A percentile compares a stretch with the other conserved stretches of the same genome.
These are phyloP conservation scores for Glossosoma conforme DNA, from an alignment of 1,140 invertebrate genomes.

Conservation along the genomic window DNA sequence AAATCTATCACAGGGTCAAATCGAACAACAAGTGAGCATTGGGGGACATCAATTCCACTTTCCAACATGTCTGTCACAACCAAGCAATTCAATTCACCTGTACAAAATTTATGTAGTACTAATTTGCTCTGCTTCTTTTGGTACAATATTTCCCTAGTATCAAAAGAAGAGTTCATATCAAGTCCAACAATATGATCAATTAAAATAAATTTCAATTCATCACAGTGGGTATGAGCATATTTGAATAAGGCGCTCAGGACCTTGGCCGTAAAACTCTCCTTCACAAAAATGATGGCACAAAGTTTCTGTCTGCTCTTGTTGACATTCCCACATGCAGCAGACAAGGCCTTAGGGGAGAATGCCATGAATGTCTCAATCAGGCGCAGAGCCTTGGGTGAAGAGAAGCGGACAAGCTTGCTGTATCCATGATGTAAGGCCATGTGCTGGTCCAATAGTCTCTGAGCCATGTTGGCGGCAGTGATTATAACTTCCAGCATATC, in stretches of 20 bases:
- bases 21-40: conserved; percentile 72
- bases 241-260: conserved; percentile 70
- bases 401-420: conserved; percentile 47
- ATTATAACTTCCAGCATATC: conserved; percentile 43
- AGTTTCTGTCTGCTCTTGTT: conserved; percentile 47
- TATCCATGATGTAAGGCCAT: conserved; percentile 34
- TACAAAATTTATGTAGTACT: too few species aligned
- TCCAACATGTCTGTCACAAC: conserved; percentile 78
- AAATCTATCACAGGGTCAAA: conserved; percentile 71
- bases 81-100: conserved; percentile 66
- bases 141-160: conserved; percentile 52
- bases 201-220: conserved; percentile 54
- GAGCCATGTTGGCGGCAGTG: conserved; percentile 32
- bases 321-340: too few species aligned
- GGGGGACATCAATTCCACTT: conserved; percentile 79
- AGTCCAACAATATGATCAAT: conserved; percentile 69
- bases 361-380: conserved; percentile 53
- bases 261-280: conserved; percentile 71
- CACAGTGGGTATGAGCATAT: conserved; percentile 41
- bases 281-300: conserved; percentile 79
- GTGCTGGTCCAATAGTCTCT: conserved; percentile 33
- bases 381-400: conserved; percentile 53
- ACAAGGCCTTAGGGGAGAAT: conserved; percentile 36
- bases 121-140: conserved; percentile 55
- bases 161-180: conserved; percentile 49